A percentile compares a stretch with the other conserved stretches of the same genome.
phyloP scores from a whole-genome alignment of 2,113 vertebrate species.

The Ivindomyrus marchei region DNA sequence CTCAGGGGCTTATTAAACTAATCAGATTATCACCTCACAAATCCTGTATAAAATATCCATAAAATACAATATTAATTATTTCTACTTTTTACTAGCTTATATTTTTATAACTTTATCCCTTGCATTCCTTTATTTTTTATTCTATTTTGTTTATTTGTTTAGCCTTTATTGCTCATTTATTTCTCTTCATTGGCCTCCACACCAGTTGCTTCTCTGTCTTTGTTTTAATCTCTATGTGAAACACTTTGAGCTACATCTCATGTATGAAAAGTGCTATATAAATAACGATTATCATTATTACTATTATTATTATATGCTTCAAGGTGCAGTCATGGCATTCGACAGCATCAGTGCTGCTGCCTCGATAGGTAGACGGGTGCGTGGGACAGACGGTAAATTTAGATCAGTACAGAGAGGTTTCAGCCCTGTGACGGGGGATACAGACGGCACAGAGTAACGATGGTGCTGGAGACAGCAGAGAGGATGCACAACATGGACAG shows the following conservation, averaged over 20 bases:
- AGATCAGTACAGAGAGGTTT: neutral
- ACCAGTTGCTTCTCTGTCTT: neutral
- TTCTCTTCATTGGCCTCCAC: neutral
- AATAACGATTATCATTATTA: neutral
- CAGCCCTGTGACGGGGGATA: neutral
- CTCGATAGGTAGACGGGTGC: neutral
- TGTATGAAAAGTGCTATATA: neutral
- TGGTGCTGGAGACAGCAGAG: neutral
- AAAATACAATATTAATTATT: neutral
- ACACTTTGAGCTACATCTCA: neutral
- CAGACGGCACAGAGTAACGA: neutral
- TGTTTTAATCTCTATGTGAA: neutral
- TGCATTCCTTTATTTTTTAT: neutral
- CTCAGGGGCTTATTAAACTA: neutral
- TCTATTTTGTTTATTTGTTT: neutral
- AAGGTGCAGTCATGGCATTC: neutral
- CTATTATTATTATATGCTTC: neutral
- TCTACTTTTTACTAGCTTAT: neutral
- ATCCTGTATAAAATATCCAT: neutral
- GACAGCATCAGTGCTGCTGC: neutral
- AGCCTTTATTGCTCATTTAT: neutral
- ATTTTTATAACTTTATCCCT: neutral
- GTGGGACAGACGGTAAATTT: neutral
- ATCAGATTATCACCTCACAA: neutral
- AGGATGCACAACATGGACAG: neutral